Evolutionary conservation across 2,797 vertebrate genomes (phyloP).

Genomic region (Gymnopithys bicolor): DNA sequence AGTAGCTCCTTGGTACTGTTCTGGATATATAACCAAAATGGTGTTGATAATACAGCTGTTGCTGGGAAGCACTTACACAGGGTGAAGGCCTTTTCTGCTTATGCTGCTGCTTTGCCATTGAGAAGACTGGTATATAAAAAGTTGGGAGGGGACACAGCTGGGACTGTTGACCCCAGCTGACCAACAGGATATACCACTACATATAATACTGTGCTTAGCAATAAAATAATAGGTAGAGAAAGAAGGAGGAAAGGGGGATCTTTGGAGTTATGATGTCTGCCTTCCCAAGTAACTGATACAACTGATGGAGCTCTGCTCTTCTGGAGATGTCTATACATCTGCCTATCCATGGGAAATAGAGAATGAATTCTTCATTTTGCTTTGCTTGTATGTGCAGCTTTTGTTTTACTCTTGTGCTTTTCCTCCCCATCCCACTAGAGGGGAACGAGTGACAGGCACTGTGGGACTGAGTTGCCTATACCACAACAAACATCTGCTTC

Average conservation of each 20-base stretch:
- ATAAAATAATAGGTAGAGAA: not conserved
- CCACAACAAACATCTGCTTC: not conserved
- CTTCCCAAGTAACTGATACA: accelerated
- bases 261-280: not conserved
- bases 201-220: not conserved
- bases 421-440: not conserved
- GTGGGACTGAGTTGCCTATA: not conserved
- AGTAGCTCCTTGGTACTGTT: not conserved
- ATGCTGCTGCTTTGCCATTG: accelerated
- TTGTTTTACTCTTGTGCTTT: not conserved
- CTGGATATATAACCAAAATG: not conserved
- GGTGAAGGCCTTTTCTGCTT: not conserved
- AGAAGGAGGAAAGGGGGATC: not conserved
- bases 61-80: not conserved
- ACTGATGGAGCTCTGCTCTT: not conserved
- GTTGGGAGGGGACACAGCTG: accelerated
- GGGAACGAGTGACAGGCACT: accelerated
- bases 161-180: not conserved
- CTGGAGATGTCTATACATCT: not conserved
- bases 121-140: not conserved
- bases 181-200: not conserved
- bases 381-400: not conserved
- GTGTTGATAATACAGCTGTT: not conserved
- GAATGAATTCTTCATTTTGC: not conserved
- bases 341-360: accelerated